Evolutionary conservation across 2,888 invertebrate genomes (phyloP), one percentile per base, ranked within the genome.

Genomic region (Ichneumoninae sp.): DNA sequence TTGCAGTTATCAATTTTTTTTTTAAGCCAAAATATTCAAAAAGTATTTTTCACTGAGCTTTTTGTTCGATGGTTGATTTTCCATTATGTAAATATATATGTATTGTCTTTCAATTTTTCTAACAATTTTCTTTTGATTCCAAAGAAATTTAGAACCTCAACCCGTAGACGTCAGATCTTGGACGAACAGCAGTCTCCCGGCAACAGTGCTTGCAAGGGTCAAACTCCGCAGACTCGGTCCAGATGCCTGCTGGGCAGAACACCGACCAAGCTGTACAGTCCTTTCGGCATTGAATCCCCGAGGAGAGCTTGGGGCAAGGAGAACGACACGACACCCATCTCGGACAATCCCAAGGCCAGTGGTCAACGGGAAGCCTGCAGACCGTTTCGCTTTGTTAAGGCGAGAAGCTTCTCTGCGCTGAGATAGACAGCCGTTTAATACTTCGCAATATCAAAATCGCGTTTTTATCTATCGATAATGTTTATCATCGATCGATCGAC

Each of bases 251-350:
- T 96, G 47, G 96, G 96, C 5, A 93, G 96, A 57, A 97, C 97
- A 33, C 97, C 97, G 0, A 96, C 96, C 0, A 96, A 96, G 92
- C 90, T 97, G 79, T 97, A 97, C 92, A 97, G 97, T 88, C 97
- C 97, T 0, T 97, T 97, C 90, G 96, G 96, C 6, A 96, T 97
- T 54, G 97, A 97, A 89, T 96, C 96, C 1, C 97, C 97, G 0
- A 95, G 94, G 84, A 94, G 93, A 13, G 90, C 91, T 2, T 93
- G 94, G 94, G 95, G 94, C 93, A 93, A 92, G 54, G 95, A 95
- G 0, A 95, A 95, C 88, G 95, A 95, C 92, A 94, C 94, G 10
- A 94, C 94, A 57, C 94, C 93, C 76, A 68, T 86, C 40, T 89
- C 88, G 2, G 69, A 68, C 5, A 83, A 89, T 8, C 5, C 76